Evolutionary conservation across 2,113 vertebrate genomes (phyloP), one percentile per base, ranked within the genome.

Genomic region (Istiophorus platypterus): DNA sequence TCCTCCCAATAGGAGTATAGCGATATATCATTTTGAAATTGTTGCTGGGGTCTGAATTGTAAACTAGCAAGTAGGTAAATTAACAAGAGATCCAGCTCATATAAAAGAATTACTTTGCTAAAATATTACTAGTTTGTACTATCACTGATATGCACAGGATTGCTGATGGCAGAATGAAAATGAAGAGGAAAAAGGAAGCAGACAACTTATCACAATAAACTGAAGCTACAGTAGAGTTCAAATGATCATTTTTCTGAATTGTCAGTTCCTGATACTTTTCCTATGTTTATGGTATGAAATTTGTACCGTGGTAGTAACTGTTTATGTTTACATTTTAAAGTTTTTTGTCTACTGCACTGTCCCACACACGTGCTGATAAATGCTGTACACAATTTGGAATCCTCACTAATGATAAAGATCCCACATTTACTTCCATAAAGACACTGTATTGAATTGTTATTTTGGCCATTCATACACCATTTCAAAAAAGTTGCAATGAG

Each of bases 111-210:
- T 24, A 15, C 13, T 57, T 8, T 42, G 3, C 17, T 39, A 13
- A 79, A 51, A 26, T 41, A 24, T 58, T n/a, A 41, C 20, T 20
- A 5, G 34, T 20, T 13, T 22, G 7, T 5, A 64, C n/a, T n/a
- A n/a, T n/a, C n/a, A n/a, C n/a, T n/a, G n/a, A n/a, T n/a, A n/a
- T 14, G 47, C 20, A 34, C 45, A 8, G 26, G 6, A 27, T 14
- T 13, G n/a, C n/a, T 24, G 26, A 72, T 42, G 74, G 4, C 26
- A 59, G 7, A 10, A 42, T 61, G 4, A 71, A 0, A 37, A 22
- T n/a, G 0, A 31, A 66, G 57, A 61, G 20, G 7, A 62, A 87
- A 70, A 54, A 9, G 61, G 52, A 82, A 87, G 61, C 14, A 64
- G 45, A 51, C 1, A 2, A 27, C n/a, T 41, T 69, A 37, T 31